Conservation (phyloP, 2,113 vertebrate genomes). For the Oryzias celebensis region DNA sequence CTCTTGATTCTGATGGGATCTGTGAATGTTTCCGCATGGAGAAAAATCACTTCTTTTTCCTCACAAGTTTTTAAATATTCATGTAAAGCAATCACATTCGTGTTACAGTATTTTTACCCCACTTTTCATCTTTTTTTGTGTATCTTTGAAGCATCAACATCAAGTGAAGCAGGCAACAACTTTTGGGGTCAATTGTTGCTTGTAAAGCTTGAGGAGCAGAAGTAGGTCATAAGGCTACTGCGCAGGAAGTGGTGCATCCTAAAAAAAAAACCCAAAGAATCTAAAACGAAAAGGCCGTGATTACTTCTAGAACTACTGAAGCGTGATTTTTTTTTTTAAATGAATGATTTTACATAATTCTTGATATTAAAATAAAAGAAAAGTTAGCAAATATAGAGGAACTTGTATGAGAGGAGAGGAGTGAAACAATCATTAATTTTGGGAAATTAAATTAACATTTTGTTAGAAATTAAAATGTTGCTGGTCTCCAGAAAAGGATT, state of each 20-base stretch:
- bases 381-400: no score
- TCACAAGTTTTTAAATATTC: slow-evolving; percentile 62
- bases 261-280: slow-evolving; percentile 2
- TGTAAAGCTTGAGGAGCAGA: slow-evolving; percentile 39
- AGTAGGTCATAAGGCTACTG: slow-evolving; percentile 65
- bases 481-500: no score
- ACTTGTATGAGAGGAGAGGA: no score
- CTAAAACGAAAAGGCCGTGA: not conserved
- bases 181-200: slow-evolving; percentile 15
- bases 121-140: slow-evolving; percentile 24
- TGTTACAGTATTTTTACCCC: slow-evolving; percentile 39
- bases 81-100: slow-evolving; percentile 50
- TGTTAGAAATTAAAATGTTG: no score
- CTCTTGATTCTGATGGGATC: slow-evolving; percentile 8
- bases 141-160: slow-evolving; percentile 31
- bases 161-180: slow-evolving; percentile 7
- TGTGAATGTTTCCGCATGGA: not conserved
- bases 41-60: slow-evolving; percentile 14
- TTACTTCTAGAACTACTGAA: no score
- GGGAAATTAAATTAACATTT: no score
- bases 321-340: no score
- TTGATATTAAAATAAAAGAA: no score
- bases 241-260: slow-evolving; percentile 22
- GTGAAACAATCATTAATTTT: no score
- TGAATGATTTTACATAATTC: no score